These are phyloP conservation scores for Oscheius myriophilus DNA, from an alignment of 2,888 invertebrate genomes.

Conservation along the genomic window DNA sequence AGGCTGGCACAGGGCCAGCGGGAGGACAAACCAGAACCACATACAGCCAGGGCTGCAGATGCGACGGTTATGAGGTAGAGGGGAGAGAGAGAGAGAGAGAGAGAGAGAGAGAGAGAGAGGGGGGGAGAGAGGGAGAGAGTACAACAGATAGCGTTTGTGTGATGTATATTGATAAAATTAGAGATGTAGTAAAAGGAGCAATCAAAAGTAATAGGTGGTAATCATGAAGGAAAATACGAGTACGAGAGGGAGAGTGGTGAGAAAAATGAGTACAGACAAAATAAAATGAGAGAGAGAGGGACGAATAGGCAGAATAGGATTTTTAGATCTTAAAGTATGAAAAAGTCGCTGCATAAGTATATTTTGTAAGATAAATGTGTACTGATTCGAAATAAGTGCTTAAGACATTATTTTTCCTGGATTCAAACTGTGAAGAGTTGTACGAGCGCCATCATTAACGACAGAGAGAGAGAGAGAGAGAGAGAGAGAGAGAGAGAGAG, in stretches of 20 bases:
- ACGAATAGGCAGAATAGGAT: too few species aligned
- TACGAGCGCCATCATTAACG: neutral
- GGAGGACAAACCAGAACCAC: constrained; percentile 18
- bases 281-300: neutral
- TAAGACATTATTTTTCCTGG: too few species aligned
- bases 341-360: too few species aligned
- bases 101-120: neutral
- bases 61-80: neutral
- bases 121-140: neutral
- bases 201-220: too few species aligned
- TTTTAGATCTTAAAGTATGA: too few species aligned
- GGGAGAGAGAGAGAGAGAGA: constrained; percentile 2
- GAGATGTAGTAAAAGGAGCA: too few species aligned
- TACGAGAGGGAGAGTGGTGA: neutral
- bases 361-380: too few species aligned
- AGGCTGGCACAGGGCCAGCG: constrained; percentile 11
- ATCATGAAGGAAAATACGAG: neutral
- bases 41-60: neutral
- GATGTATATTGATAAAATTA: too few species aligned
- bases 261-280: neutral
- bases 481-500: neutral
- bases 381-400: too few species aligned
- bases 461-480: neutral
- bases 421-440: too few species aligned
- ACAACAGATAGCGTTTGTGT: too few species aligned